phyloP scores from a whole-genome alignment of 35 echinoderm and acorn worm species.

The Lytechinus variegatus region DNA sequence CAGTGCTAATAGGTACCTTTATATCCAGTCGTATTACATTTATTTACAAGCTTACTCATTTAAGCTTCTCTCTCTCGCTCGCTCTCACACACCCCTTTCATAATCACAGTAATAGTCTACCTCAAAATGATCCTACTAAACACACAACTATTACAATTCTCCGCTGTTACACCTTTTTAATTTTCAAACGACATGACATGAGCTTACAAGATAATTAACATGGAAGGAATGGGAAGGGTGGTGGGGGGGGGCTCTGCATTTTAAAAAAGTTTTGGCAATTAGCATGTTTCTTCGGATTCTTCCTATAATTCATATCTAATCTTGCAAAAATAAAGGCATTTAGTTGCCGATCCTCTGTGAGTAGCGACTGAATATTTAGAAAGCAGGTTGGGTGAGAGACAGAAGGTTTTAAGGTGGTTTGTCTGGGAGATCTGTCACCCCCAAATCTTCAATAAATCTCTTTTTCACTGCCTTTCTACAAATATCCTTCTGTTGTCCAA shows the following conservation, averaged over 20 bases:
- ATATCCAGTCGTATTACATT: constrained; percentile 22
- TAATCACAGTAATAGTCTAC: not conserved
- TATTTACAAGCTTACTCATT: constrained; percentile 29
- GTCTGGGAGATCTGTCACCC: not conserved
- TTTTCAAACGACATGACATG: not conserved
- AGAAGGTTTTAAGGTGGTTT: constrained; percentile 1
- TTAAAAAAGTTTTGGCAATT: constrained; percentile 32
- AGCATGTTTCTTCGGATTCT: not conserved
- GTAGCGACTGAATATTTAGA: constrained; percentile 2
- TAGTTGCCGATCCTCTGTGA: constrained; percentile 4
- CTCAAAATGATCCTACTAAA: not conserved
- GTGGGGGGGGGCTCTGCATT: not conserved
- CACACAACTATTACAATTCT: constrained; percentile 10
- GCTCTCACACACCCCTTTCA: not conserved
- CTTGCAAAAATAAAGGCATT: constrained; percentile 55
- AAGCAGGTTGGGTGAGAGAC: not conserved
- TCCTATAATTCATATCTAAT: constrained; percentile 13
- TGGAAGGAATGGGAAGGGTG: constrained; percentile 6
- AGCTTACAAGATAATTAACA: not conserved
- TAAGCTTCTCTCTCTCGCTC: not conserved
- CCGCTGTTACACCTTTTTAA: not conserved
- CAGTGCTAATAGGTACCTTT: constrained; percentile 44
- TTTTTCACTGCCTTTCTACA: not conserved
- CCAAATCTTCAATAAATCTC: not conserved
- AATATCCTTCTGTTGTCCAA: constrained; percentile 26